Base-by-base conservation (phyloP, 2,888 invertebrate genomes). In the Drosophila monieri region DNA sequence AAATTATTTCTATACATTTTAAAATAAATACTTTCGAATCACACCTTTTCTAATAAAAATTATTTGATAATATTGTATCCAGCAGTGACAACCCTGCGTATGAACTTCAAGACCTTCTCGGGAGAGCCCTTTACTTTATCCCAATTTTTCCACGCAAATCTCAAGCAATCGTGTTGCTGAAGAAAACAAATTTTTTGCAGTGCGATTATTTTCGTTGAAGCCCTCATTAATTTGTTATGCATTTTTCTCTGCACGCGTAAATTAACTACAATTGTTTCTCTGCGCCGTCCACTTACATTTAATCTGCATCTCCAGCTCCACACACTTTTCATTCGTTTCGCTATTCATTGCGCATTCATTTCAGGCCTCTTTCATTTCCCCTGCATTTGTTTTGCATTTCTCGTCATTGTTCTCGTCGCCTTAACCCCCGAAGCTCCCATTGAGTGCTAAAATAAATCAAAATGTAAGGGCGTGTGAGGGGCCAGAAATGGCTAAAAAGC, bases 391-490 rank as follows among this genome's bases (percentile, higher is more conserved):
- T 78, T 70, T 64, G 62, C 62, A 64, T 64, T 64, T 15, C 58
- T 49, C 46, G 79, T 72, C 55, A 68, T 70, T 80, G 81, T 67
- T 61, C 52, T 27, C 23, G 56, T 52, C 66, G 39, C 72, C 46
- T 41, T 61, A 47, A 62, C 60, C 52, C 51, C 56, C 73, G 37
- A 37, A 47, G 52, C 76, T 44, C 23, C 25, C 80, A 80, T 73
- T 77, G 80, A 84, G 87, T 80, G 88, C 80, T 70, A 73, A 75
- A 84, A 83, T 83, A 83, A 83, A 88, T 83, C 83, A 86, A 88
- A 81, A 84, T 60, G 75, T 39, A 37, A 23, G 27, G 53, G 51
- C 39, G 47, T 56, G 47, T 70, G 60, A 46, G 54, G 56, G 44
- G 27, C 53, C 49, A 55, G 44, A 60, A 58, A 53, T 44, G 55